Base-by-base conservation (phyloP, 2,113 vertebrate species). In the Onychostruthus taczanowskii region DNA sequence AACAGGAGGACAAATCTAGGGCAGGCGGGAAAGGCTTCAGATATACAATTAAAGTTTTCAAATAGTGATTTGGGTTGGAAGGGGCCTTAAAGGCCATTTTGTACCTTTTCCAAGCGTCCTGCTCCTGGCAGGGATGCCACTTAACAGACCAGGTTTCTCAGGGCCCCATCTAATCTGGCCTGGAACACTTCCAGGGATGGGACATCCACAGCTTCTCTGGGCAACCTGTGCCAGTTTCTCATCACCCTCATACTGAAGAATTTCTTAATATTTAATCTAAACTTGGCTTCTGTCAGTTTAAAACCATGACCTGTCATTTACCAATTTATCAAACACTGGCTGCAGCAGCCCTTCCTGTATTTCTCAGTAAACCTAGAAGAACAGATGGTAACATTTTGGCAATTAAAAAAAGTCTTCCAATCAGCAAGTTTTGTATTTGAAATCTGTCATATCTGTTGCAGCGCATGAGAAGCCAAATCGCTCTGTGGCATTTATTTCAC, bases 301-400 rank as follows among this genome's bases (percentile, higher is more conserved):
- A 70, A 77, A 22, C 56, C 27, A 33, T 63, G 77, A 56, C 63
- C 35, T 77, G 49, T 63, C 35, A 30, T 49, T 90, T 69, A 7
- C 31, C 35, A n/a, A 31, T 84, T 90, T 89, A 11, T 92, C 43
- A 20, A 55, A 47, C 43, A 11, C 35, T 82, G 52, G 16, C 41
- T 87, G 47, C 58, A 61, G 28, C 41, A 92, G 10, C 52, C 11
- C 7, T 83, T 63, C 37, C 47, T 0, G 0, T 56, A 28, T 78
- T 76, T 69, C 66, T 78, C 31, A 21, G 69, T 41, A 70, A 91
- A 39, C 31, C 44, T 66, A 41, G 44, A 79, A 24, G 47, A 90
- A 81, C 84, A 93, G 80, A 92, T 92, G 73, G 79, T 43, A 90
- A 9, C 64, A n/a, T 68, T 91, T 61, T 92, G 76, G 49, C 64